Conservation (phyloP, 2,888 invertebrate genomes). For the Synanthedon formicaeformis region DNA sequence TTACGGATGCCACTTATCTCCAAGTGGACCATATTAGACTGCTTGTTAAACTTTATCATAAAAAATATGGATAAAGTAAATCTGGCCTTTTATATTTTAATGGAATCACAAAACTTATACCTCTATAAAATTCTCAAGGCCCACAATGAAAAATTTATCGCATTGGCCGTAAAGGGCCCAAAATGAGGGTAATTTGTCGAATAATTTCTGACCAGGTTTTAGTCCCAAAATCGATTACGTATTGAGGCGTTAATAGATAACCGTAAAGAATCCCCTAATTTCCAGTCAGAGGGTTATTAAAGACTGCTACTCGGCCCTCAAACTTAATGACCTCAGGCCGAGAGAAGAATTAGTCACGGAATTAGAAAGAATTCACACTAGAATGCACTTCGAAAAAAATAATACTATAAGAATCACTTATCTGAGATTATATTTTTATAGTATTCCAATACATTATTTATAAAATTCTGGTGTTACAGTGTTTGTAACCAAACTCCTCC, state of each 20-base stretch:
- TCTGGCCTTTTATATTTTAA: no score
- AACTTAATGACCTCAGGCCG: constrained; percentile 29
- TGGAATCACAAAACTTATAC: no score
- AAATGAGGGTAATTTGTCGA: not conserved
- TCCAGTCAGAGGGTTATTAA: constrained; percentile 29
- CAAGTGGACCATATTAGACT: no score
- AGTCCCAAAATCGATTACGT: not conserved
- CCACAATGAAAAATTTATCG: not conserved
- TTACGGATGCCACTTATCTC: no score
- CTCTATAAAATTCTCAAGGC: not conserved
- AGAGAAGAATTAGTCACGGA: constrained; percentile 18
- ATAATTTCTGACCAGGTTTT: not conserved
- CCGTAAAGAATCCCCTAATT: constrained; percentile 31
- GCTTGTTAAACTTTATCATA: no score
- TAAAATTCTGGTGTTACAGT: no score
- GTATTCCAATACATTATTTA: no score
- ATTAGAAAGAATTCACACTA: not conserved
- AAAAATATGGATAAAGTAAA: no score
- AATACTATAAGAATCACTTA: no score
- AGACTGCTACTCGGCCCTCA: constrained; percentile 30
- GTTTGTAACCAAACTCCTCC: no score
- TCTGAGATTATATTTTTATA: no score
- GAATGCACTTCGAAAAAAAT: not conserved
- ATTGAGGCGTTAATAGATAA: constrained; percentile 15
- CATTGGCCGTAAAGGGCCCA: not conserved